Percentiles rank a stretch among this genome's conserved stretches.
Evolutionary conservation across 2,888 invertebrate species (phyloP).

Genomic region (Geophilus truncorum): DNA sequence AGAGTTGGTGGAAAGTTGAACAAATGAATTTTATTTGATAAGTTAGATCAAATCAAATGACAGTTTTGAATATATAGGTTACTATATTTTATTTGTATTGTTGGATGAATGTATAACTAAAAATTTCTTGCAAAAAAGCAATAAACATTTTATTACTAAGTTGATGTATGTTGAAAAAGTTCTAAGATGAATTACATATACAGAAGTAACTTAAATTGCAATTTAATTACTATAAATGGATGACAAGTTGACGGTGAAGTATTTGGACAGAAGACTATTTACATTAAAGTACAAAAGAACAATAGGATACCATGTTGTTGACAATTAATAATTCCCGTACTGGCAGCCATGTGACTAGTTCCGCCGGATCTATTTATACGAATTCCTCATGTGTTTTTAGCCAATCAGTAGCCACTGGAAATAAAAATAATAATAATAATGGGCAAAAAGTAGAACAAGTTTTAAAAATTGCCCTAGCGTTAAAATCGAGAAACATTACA

Average conservation of each 20-base stretch:
- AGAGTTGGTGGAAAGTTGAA: not conserved
- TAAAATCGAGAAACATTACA: not conserved
- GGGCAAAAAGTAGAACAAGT: not conserved
- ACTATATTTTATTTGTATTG: not conserved
- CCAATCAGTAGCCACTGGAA: not conserved
- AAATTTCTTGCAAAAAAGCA: too few relatives aligned
- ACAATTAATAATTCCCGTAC: not conserved
- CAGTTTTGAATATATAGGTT: not conserved
- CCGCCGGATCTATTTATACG: not conserved
- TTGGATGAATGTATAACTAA: too few relatives aligned
- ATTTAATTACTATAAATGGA: too few relatives aligned
- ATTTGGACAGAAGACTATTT: not conserved
- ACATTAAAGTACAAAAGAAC: not conserved
- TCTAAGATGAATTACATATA: too few relatives aligned
- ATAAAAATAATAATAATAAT: not conserved
- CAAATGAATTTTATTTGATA: not conserved
- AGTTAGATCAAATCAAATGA: too few relatives aligned
- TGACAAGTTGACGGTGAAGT: too few relatives aligned
- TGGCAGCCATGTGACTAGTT: constrained; percentile 3
- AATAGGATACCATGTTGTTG: not conserved
- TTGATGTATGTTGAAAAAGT: too few relatives aligned
- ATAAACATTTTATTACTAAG: too few relatives aligned
- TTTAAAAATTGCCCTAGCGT: not conserved
- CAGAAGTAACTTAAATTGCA: too few relatives aligned
- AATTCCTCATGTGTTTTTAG: not conserved